Evolutionary conservation across 37 sponge, comb jelly and placozoan species (phyloP).

Genomic region (Bolinopsis microptera): DNA sequence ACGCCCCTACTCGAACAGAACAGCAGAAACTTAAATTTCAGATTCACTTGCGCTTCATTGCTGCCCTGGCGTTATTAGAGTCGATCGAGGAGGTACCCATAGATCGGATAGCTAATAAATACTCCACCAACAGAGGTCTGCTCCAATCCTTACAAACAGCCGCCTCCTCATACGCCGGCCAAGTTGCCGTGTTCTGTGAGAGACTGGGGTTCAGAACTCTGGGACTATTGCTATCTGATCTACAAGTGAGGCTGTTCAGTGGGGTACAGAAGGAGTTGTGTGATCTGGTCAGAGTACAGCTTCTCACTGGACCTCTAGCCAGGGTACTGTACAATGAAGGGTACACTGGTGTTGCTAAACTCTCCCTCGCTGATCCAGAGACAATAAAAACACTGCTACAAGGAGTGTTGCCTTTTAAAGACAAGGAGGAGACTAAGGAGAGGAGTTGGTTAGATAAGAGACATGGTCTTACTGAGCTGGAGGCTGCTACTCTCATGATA

Average conservation of each 20-base stretch:
- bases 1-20: conserved; percentile 68
- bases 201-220: conserved; percentile 87
- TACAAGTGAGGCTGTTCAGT: conserved; percentile 89
- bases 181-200: conserved; percentile 94
- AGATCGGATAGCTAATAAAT: conserved; percentile 75
- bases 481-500: conserved; percentile 79
- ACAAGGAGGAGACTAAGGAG: conserved; percentile 11
- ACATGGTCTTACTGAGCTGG: conserved; percentile 76
- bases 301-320: conserved; percentile 86
- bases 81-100: conserved; percentile 88
- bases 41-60: conserved; percentile 82
- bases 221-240: conserved; percentile 89
- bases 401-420: conserved; percentile 84
- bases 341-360: conserved; percentile 76
- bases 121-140: conserved; percentile 81
- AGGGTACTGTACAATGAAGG: conserved; percentile 93
- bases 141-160: conserved; percentile 91
- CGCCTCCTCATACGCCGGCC: conserved; percentile 94
- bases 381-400: conserved; percentile 76
- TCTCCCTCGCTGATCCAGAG: conserved; percentile 80
- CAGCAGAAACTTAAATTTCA: conserved; percentile 59
- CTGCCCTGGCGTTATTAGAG: conserved; percentile 89
- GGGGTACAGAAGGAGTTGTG: conserved; percentile 92
- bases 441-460: conserved; percentile 79
- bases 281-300: conserved; percentile 85